A percentile compares a stretch with the other conserved stretches of the same genome.
Evolutionary conservation across 2,113 vertebrate genomes (phyloP).

Genomic region (Pycnonotus jocosus): DNA sequence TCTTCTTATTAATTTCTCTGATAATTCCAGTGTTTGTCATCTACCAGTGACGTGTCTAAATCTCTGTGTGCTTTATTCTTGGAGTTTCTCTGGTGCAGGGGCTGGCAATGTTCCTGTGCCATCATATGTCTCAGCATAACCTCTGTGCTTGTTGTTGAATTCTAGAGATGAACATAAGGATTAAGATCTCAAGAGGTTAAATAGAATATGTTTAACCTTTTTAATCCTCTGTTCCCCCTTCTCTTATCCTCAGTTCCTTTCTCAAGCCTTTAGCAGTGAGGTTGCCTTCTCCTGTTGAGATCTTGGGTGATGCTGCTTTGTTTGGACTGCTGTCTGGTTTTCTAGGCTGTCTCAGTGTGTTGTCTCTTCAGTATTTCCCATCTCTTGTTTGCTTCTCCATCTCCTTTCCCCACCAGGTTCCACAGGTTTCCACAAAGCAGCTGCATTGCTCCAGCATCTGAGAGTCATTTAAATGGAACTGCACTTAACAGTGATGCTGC

Average conservation of each 20-base stretch:
- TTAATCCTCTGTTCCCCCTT: not conserved
- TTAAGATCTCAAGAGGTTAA: not conserved
- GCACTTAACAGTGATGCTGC: not conserved
- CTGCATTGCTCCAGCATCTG: not conserved
- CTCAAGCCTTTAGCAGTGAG: not conserved
- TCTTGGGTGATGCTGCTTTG: not conserved
- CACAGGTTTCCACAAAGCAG: not conserved
- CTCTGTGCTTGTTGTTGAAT: not conserved
- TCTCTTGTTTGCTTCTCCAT: not conserved
- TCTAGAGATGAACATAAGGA: not conserved
- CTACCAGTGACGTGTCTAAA: not conserved
- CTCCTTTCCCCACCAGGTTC: not conserved
- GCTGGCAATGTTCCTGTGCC: not conserved
- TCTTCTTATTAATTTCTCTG: not conserved
- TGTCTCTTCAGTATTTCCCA: not conserved
- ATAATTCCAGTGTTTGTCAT: slow-evolving; percentile 5
- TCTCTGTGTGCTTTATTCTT: not conserved
- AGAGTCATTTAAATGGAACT: not conserved
- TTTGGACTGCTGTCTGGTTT: not conserved
- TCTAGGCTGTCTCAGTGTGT: not conserved
- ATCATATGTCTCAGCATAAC: not conserved
- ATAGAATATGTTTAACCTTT: not conserved
- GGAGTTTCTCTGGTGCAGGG: not conserved
- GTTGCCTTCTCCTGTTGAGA: not conserved
- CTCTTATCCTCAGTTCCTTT: not conserved